Percentiles rank a stretch among this genome's conserved stretches.
Conservation (phyloP, 2,113 vertebrate species). For the Poeciliopsis occidentalis region DNA sequence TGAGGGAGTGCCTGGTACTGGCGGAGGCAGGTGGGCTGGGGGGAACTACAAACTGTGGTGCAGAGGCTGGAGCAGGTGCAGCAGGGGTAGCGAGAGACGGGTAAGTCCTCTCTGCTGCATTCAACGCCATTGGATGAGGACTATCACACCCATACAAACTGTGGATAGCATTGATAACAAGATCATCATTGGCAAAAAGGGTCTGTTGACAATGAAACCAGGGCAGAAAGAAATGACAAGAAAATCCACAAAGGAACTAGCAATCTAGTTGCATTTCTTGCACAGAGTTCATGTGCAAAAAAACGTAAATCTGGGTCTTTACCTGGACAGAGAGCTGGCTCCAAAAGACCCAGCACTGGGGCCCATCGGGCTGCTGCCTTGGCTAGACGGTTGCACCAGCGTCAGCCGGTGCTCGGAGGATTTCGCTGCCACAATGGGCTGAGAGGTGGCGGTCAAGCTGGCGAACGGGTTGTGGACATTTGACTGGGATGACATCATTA, state of each 20-base stretch:
- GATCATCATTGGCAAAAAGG: conserved; percentile 56
- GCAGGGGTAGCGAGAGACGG: conserved; percentile 70
- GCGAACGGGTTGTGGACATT: conserved; percentile 94
- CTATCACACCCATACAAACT: conserved; percentile 94
- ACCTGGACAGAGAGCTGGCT: conserved; percentile 94
- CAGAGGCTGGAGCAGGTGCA: conserved; percentile 53
- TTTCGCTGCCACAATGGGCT: conserved; percentile 92
- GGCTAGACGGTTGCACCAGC: conserved; percentile 85
- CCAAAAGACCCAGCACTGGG: conserved; percentile 88
- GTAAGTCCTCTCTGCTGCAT: conserved; percentile 70
- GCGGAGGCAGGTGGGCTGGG: conserved; percentile 68
- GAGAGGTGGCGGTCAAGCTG: conserved; percentile 95
- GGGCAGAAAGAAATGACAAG: conserved; percentile 28
- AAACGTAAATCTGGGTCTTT: conserved; percentile 67
- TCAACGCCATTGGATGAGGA: conserved; percentile 82
- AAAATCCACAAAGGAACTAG: background rate
- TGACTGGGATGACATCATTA: conserved; percentile 96
- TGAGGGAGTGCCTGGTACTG: conserved; percentile 58
- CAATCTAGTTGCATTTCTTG: background rate
- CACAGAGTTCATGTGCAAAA: background rate
- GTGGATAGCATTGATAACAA: conserved; percentile 75
- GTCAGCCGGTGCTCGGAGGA: conserved; percentile 88
- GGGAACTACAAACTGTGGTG: conserved; percentile 64
- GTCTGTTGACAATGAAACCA: conserved; percentile 12
- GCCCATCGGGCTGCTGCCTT: conserved; percentile 91